Evolutionary conservation across 2,797 vertebrate species (phyloP).

Genomic region (Odontamblyopus lacepedii): DNA sequence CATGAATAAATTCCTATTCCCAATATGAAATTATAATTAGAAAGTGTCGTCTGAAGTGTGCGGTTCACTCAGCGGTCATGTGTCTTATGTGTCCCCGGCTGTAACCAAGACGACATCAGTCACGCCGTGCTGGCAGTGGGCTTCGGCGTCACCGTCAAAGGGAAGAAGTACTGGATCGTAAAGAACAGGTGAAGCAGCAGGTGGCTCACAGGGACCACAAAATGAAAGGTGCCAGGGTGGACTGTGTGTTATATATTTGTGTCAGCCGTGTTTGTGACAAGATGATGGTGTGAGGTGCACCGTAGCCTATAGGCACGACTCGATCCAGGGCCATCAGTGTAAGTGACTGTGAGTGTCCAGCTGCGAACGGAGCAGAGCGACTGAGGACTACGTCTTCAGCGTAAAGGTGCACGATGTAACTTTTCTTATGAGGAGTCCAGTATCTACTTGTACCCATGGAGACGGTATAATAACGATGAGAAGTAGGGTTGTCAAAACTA

Average conservation of each 20-base stretch:
- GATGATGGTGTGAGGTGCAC: constrained; percentile 2
- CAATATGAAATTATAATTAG: no score
- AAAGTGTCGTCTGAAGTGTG: constrained; percentile 72
- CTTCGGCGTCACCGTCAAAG: constrained; percentile 83
- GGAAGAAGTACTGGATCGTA: constrained; percentile 91
- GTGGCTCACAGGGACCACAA: constrained; percentile 19
- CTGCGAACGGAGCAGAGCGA: not conserved
- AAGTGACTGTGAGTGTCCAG: not conserved
- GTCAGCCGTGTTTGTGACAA: constrained; percentile 14
- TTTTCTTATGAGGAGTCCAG: no score
- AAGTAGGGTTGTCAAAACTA: no score
- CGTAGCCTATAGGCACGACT: constrained; percentile 14
- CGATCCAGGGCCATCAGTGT: not conserved
- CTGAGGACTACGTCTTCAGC: no score
- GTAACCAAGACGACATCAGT: constrained; percentile 86
- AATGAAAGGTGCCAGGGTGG: constrained; percentile 15
- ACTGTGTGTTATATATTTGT: constrained; percentile 15
- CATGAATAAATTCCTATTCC: no score
- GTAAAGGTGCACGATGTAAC: no score
- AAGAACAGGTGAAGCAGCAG: constrained; percentile 91
- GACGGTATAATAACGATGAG: no score
- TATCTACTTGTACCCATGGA: no score
- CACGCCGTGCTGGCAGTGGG: constrained; percentile 92
- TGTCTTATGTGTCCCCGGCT: constrained; percentile 79
- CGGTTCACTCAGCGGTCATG: constrained; percentile 2